Percentiles rank a stretch among this genome's conserved stretches.
Evolutionary conservation across 1,140 invertebrate species (phyloP).

Genomic region (Drosophila nasuta): DNA sequence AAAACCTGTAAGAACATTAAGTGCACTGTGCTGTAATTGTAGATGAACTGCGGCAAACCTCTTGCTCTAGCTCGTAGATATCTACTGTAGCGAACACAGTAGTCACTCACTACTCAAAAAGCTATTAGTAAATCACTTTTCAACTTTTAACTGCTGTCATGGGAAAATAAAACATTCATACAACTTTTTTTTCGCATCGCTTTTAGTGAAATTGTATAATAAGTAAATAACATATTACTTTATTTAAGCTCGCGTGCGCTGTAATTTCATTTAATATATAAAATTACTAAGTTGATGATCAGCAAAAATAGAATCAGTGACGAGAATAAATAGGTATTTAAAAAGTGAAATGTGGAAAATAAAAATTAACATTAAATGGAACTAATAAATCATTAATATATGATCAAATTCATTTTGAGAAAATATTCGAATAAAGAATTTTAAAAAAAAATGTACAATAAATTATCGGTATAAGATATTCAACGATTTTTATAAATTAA

Average conservation of each 20-base stretch:
- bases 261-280: no score
- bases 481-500: no score
- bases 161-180: background rate
- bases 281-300: no score
- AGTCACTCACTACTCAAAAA: background rate
- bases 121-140: background rate
- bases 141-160: background rate
- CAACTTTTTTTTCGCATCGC: background rate
- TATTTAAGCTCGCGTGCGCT: background rate
- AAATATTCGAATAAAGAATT: no score
- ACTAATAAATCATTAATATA: no score
- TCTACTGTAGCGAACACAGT: background rate
- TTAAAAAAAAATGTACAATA: no score
- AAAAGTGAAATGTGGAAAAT: no score
- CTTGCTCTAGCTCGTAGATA: background rate
- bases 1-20: slow-evolving; percentile 13
- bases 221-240: background rate
- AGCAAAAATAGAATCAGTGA: no score
- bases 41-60: background rate
- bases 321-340: no score
- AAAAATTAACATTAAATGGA: no score
- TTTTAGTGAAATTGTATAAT: background rate
- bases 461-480: no score
- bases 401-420: no score
- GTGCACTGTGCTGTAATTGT: background rate